Evolutionary conservation across 2,888 invertebrate genomes (phyloP), one percentile per base, ranked within the genome.

Genomic region (Girardia tigrina): DNA sequence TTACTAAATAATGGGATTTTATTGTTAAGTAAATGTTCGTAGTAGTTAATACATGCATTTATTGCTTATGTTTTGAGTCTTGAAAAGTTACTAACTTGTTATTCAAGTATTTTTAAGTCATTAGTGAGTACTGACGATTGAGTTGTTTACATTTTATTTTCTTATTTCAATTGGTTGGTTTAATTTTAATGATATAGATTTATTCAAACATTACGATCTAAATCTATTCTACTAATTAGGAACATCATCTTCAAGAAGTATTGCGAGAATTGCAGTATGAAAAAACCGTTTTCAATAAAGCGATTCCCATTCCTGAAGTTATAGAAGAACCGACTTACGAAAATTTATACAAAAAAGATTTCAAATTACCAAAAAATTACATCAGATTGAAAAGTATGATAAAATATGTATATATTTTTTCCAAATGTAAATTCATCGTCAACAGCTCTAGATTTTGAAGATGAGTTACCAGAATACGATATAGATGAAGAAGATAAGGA

Each of bases 401-500:
- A 26, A 23, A 28, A n/a, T n/a, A n/a, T 36, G 14, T 42, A 29
- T 23, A 27, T 73, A n/a, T 0, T 72, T 28, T 76, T 75, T 27
- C 75, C 70, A 26, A 12, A 28, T 71, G 20, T 42, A 75, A 16
- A 76, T 42, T 42, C 12, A 72, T 28, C 20, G 26, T 28, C 20
- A 75, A 20, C 29, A 29, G 70, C 72, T 16, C 36, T 76, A 29
- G 74, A 77, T 72, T 70, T 76, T 42, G 74, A 74, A 93, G 88
- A 94, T 94, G 85, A 94, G 85, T 97, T 97, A 87, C 91, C 93
- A 84, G 97, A 97, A 85, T 98, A 98, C 87, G 98, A 98, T 86
- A 91, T 95, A 90, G 98, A 98, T 85, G 91, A 92, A 78, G 94
- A 94, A 83, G 98, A 98, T 87, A 95, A 95, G 86, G 87, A 88